These are phyloP conservation scores for Halocynthia roretzi DNA, from an alignment of 23 tunicate genomes.

Conservation along the genomic window DNA sequence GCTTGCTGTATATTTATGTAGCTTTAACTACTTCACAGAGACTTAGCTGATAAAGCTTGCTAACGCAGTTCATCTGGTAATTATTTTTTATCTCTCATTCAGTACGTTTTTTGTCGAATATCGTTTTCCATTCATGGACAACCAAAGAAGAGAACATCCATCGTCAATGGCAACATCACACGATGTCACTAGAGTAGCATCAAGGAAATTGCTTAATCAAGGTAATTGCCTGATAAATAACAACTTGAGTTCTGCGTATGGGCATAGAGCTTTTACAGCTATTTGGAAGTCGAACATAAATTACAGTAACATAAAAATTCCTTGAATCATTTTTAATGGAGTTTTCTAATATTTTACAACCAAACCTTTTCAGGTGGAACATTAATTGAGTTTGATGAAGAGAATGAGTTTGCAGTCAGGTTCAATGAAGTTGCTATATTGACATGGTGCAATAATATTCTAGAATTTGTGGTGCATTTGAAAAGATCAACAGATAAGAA, in stretches of 20 bases:
- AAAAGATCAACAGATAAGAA: conserved; percentile 62
- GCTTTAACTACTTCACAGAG: not conserved
- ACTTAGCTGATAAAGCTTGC: not conserved
- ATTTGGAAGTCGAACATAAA: no score
- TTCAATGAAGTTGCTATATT: conserved; percentile 35
- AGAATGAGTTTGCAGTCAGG: conserved; percentile 29
- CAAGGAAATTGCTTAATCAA: conserved; percentile 29
- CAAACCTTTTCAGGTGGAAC: not conserved
- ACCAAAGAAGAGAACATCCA: conserved; percentile 14
- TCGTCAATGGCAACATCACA: conserved; percentile 43
- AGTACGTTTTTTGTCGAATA: conserved; percentile 80
- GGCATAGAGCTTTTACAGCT: not conserved
- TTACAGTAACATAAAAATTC: no score
- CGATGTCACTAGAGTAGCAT: conserved; percentile 69
- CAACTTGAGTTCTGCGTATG: not conserved
- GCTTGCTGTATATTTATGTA: not conserved
- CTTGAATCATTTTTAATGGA: no score
- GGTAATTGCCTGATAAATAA: conserved; percentile 1
- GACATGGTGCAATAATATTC: conserved; percentile 39
- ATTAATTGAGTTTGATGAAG: conserved; percentile 46
- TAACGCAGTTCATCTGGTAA: not conserved
- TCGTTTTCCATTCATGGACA: conserved; percentile 42
- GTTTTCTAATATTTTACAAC: no score
- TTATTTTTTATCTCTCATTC: not conserved
- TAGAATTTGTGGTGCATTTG: conserved; percentile 42